Percentiles rank a stretch among this genome's conserved stretches.
phyloP scores from a whole-genome alignment of 2,888 invertebrate genomes.

The Alloscopus bannaensis region DNA sequence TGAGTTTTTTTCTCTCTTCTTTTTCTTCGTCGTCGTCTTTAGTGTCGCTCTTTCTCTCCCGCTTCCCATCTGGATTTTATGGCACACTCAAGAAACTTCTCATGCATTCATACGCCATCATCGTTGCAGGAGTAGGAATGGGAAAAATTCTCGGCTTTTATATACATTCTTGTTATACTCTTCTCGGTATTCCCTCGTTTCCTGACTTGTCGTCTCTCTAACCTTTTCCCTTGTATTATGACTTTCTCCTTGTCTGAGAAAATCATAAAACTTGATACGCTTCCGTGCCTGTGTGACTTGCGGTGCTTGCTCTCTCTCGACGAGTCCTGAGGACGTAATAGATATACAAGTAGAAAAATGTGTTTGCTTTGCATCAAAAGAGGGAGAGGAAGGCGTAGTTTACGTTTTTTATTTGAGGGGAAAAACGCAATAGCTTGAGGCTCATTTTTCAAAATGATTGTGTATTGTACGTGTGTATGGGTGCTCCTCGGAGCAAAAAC shows the following conservation, averaged over 20 bases:
- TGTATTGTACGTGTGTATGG: no score
- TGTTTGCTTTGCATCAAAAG: no score
- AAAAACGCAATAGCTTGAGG: no score
- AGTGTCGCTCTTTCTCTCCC: background rate
- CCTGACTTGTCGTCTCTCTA: background rate
- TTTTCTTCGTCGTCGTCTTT: no score
- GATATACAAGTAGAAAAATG: no score
- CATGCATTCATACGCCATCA: constrained; percentile 51
- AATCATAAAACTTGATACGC: constrained; percentile 51
- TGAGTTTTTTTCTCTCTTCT: constrained; percentile 24
- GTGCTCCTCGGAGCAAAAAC: no score
- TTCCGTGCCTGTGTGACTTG: constrained; percentile 37
- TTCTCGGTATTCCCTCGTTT: constrained; percentile 7
- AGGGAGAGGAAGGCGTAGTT: no score
- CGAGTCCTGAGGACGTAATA: no score
- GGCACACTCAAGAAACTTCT: constrained; percentile 59
- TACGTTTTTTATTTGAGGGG: no score
- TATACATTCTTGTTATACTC: background rate
- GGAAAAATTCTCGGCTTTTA: constrained; percentile 14
- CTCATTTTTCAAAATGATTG: no score
- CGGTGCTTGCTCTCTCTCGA: no score
- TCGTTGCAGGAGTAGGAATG: background rate
- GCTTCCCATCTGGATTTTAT: constrained; percentile 61
- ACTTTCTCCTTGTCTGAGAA: constrained; percentile 25
- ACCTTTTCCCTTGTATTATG: constrained; percentile 8